A percentile compares a stretch with the other conserved stretches of the same genome.
These are phyloP conservation scores for Magallana ariakensis DNA, from an alignment of 1,140 invertebrate genomes.

Conservation along the genomic window DNA sequence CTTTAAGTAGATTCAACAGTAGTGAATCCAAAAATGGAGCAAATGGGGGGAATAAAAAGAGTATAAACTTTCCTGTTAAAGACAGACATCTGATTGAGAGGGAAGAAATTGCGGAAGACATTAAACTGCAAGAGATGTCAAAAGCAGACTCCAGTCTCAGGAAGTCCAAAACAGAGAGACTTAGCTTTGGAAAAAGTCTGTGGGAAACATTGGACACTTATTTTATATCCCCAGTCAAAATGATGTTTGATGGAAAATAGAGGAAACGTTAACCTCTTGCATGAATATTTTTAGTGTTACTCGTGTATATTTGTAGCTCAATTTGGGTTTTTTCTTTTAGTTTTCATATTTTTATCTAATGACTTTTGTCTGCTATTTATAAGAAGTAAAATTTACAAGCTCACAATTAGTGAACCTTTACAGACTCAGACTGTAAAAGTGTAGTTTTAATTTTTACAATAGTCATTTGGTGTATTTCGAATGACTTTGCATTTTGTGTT, in stretches of 20 bases:
- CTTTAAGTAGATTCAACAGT: neutral
- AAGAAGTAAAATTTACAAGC: too few relatives aligned
- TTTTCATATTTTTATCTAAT: too few relatives aligned
- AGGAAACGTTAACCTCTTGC: neutral
- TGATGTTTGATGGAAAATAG: constrained; percentile 10
- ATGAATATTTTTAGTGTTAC: neutral
- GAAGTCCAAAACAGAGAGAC: neutral
- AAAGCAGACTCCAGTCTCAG: neutral
- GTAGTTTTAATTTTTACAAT: too few relatives aligned
- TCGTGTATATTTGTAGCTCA: too few relatives aligned
- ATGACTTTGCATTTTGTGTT: too few relatives aligned
- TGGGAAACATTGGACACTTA: constrained; percentile 28
- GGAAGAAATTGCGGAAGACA: constrained; percentile 6
- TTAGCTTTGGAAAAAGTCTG: constrained; percentile 2
- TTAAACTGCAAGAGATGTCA: constrained; percentile 26
- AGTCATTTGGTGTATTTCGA: too few relatives aligned
- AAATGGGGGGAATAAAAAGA: neutral
- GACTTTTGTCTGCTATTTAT: too few relatives aligned
- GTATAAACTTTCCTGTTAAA: neutral
- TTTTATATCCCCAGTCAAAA: neutral
- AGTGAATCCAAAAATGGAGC: neutral
- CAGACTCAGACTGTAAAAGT: too few relatives aligned
- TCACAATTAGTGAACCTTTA: too few relatives aligned
- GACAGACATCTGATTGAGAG: constrained; percentile 20
- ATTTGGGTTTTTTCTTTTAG: too few relatives aligned